A percentile compares a stretch with the other conserved stretches of the same genome.
These are phyloP conservation scores for Nephrotoma guestfalica DNA, from an alignment of 2,888 invertebrate species.

Conservation along the genomic window DNA sequence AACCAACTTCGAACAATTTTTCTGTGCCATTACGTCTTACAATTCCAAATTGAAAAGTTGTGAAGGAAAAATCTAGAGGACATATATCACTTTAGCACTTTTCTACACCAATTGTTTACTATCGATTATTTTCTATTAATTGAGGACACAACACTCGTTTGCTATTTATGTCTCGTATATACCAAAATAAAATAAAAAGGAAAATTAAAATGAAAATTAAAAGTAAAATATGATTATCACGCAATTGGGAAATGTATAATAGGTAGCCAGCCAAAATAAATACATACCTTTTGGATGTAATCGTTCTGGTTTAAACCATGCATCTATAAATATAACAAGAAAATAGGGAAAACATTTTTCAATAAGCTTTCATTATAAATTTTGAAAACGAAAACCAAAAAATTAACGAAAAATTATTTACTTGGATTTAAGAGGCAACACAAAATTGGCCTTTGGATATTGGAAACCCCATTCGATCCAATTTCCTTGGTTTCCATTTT, in stretches of 20 bases:
- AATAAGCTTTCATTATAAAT: neutral
- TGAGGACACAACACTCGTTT: neutral
- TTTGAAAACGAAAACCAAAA: neutral
- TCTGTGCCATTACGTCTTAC: neutral
- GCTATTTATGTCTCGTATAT: neutral
- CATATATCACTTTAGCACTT: neutral
- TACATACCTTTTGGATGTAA: constrained; percentile 82
- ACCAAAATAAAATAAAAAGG: neutral
- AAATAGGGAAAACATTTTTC: constrained; percentile 3
- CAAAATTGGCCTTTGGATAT: constrained; percentile 26
- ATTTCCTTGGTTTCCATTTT: constrained; percentile 10
- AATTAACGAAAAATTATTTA: constrained; percentile 16
- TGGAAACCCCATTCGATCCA: constrained; percentile 27
- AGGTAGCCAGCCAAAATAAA: constrained; percentile 4
- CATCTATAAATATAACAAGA: constrained; percentile 41
- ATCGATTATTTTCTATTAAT: neutral
- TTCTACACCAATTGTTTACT: neutral
- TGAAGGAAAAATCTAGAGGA: neutral
- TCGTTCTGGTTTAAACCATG: constrained; percentile 86
- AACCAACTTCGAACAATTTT: neutral
- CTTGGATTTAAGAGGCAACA: constrained; percentile 31
- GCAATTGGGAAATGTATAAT: neutral
- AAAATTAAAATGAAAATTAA: constrained; percentile 6
- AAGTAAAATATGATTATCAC: neutral
- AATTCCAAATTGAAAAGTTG: neutral